Percentiles rank a stretch among this genome's conserved stretches.
These are phyloP conservation scores for Helicoverpa armigera DNA, from an alignment of 1,140 invertebrate genomes.

Conservation along the genomic window DNA sequence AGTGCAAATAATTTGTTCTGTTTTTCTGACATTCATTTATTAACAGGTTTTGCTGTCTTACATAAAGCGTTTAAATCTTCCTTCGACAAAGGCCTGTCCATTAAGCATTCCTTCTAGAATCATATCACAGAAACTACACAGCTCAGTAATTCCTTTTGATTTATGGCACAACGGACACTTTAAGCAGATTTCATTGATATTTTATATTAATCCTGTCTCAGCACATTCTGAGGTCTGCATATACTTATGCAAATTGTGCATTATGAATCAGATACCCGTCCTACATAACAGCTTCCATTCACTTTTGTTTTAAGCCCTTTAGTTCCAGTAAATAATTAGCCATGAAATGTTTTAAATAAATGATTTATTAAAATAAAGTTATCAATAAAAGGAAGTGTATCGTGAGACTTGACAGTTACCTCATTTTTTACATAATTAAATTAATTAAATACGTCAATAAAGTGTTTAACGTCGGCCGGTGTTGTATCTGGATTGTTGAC, in stretches of 20 bases:
- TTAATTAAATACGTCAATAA: conserved; percentile 44
- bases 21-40: background rate
- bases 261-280: conserved; percentile 36
- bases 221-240: conserved; percentile 16
- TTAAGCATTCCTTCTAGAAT: conserved; percentile 11
- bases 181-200: conserved; percentile 47
- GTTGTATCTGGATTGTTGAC: conserved; percentile 21
- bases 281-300: conserved; percentile 31
- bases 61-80: background rate
- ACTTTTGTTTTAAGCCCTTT: conserved; percentile 42
- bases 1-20: background rate
- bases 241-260: conserved; percentile 35
- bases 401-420: conserved; percentile 40
- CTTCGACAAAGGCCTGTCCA: background rate
- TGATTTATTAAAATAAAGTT: conserved; percentile 36
- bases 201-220: conserved; percentile 30
- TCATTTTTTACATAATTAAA: conserved; percentile 39
- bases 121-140: conserved; percentile 3
- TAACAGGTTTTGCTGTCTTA: background rate
- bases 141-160: conserved; percentile 28
- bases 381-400: conserved; percentile 49
- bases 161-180: conserved; percentile 1
- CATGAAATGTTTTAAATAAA: background rate
- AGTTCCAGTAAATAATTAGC: background rate
- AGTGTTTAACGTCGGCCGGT: conserved; percentile 23